These are phyloP conservation scores for Agrochola macilenta DNA, from an alignment of 2,888 invertebrate genomes.

Conservation along the genomic window DNA sequence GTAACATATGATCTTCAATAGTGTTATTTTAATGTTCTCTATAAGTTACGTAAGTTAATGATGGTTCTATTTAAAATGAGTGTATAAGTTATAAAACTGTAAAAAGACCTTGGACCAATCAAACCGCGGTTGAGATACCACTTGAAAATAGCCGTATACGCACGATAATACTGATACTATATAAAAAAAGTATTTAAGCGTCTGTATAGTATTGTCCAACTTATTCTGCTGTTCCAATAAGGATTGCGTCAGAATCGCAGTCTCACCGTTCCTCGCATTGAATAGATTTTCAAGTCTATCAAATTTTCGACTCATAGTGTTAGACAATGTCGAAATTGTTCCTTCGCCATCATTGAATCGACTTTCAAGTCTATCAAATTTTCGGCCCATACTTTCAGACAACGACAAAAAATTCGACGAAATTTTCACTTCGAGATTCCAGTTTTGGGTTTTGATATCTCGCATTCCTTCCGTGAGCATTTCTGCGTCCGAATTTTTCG, in stretches of 20 bases:
- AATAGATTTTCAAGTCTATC: conserved; percentile 21
- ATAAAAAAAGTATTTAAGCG: conserved; percentile 2
- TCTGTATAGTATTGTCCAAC: neutral
- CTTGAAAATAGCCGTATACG: no score
- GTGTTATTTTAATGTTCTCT: no score
- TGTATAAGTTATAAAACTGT: no score
- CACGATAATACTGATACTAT: neutral
- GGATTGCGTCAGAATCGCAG: neutral
- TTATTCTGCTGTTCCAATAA: conserved; percentile 19
- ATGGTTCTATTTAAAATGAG: no score
- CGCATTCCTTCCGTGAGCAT: conserved; percentile 13
- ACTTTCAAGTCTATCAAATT: conserved; percentile 30
- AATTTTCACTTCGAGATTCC: conserved; percentile 15
- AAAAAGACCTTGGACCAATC: no score
- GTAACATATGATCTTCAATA: no score
- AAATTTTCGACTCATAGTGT: conserved; percentile 24
- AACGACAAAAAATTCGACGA: conserved; percentile 3
- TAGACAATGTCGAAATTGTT: neutral
- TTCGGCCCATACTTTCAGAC: conserved; percentile 16
- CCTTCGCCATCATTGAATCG: conserved; percentile 11
- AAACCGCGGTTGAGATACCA: no score
- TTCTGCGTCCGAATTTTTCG: neutral
- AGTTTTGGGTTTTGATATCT: conserved; percentile 25
- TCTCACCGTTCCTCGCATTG: conserved; percentile 4
- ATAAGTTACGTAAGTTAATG: no score